Evolutionary conservation across 2,888 invertebrate species (phyloP).

Genomic region (Apamea crenata): DNA sequence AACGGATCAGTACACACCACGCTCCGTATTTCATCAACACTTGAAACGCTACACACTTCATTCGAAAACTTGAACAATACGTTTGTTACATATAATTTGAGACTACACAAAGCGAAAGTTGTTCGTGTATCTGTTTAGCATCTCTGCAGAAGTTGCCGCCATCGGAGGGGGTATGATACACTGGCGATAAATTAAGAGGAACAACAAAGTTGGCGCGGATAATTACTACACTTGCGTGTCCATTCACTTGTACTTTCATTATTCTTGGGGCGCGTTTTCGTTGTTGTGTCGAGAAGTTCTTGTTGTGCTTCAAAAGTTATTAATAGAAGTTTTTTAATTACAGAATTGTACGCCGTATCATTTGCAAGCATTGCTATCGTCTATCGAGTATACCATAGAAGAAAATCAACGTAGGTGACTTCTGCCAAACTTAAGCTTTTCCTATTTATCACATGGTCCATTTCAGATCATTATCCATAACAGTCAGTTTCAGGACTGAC

Average conservation of each 20-base stretch:
- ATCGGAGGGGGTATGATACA: slow-evolving; percentile 72
- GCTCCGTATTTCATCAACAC: slow-evolving; percentile 11
- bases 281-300: slow-evolving; percentile 60
- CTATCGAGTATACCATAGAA: background rate
- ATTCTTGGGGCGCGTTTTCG: slow-evolving; percentile 78
- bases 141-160: slow-evolving; percentile 66
- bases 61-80: slow-evolving; percentile 60
- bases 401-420: background rate
- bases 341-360: background rate
- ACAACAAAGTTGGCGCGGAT: slow-evolving; percentile 82
- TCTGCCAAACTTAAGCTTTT: background rate
- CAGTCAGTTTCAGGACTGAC: background rate
- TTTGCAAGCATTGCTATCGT: background rate
- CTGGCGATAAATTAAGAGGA: slow-evolving; percentile 81
- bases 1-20: background rate
- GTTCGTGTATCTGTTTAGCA: slow-evolving; percentile 73
- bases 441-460: background rate
- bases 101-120: slow-evolving; percentile 64
- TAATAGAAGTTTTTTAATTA: background rate
- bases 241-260: slow-evolving; percentile 89
- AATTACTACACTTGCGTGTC: slow-evolving; percentile 86
- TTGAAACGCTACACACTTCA: slow-evolving; percentile 43
- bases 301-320: background rate
- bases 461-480: background rate
- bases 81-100: slow-evolving; percentile 61